Base-by-base conservation (phyloP, 1,140 invertebrate genomes). In the Drosophila yakuba region DNA sequence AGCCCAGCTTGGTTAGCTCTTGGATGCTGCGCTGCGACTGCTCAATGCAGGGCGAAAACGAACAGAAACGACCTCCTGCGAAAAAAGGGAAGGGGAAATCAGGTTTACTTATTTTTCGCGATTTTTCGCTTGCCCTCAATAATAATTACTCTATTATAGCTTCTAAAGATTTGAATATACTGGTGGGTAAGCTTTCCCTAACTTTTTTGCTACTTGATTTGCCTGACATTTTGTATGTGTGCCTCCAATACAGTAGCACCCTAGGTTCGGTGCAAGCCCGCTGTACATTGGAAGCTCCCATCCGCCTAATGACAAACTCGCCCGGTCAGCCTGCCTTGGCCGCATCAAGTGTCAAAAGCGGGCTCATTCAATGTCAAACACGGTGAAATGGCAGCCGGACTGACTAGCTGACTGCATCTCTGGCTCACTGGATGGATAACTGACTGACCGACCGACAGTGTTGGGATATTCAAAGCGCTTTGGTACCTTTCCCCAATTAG, bases 41-140 rank as follows among this genome's bases (percentile, higher is more conserved):
- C 93, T 99, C 98, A 74, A 99, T 98, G 91, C 98, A 99, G 0
- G 98, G 98, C 3, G 98, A 99, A 93, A 99, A 99, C 1, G 97
- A 98, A 93, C 98, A 98, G 51, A 99, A 94, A 78, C 98, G 95
- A 23, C 98, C 98, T 90, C 98, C 98, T 96, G 92, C 60, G 93
- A 93, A 52, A n/a, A 17, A 43, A 11, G 14, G 4, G 3, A 41
- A n/a, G 11, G 2, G 11, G 5, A 52, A 72, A 43, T 75, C 36
- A 23, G 28, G 51, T 62, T 59, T 67, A 59, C 17, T 8, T 8
- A 32, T 32, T 32, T 8, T 32, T 32, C 7, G 2, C 8, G 32
- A 8, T 10, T 10, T 32, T 8, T 0, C 8, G 7, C 7, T 8
- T 7, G 32, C 2, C 32, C 8, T 32, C 7, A 32, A 32, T 8